A percentile compares a stretch with the other conserved stretches of the same genome.
phyloP scores from a whole-genome alignment of 2,888 invertebrate genomes.

The Parelbella ahira region DNA sequence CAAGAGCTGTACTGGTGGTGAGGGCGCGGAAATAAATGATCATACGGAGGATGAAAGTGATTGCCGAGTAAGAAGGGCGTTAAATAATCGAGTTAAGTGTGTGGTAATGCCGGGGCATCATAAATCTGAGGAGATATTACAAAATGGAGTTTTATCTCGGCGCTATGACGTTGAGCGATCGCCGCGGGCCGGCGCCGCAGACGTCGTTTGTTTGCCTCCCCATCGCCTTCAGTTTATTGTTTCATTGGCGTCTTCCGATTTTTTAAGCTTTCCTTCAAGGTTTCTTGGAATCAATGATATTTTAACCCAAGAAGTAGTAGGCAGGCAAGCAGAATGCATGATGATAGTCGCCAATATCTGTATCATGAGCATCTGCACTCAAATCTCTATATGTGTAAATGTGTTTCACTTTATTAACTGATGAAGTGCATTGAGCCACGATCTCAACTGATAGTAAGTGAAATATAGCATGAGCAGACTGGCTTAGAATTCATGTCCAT shows the following conservation, averaged over 20 bases:
- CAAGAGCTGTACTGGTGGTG: background rate
- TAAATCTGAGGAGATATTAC: constrained; percentile 57
- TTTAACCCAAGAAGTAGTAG: too few relatives aligned
- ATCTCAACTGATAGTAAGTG: too few relatives aligned
- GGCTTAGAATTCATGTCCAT: too few relatives aligned
- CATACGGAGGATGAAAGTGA: constrained; percentile 27
- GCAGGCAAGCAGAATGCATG: too few relatives aligned
- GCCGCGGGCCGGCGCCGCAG: constrained; percentile 28
- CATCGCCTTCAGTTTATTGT: constrained; percentile 12
- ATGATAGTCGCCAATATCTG: too few relatives aligned
- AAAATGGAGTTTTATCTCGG: constrained; percentile 57
- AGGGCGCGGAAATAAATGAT: constrained; percentile 29
- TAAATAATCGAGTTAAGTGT: constrained; percentile 49
- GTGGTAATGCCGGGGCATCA: constrained; percentile 41
- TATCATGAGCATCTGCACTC: too few relatives aligned
- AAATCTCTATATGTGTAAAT: too few relatives aligned
- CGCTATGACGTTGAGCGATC: constrained; percentile 60
- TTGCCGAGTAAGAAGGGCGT: constrained; percentile 34
- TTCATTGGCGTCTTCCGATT: constrained; percentile 14
- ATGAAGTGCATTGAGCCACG: too few relatives aligned
- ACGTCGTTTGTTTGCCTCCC: constrained; percentile 20
- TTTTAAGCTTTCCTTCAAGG: background rate
- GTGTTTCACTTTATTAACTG: too few relatives aligned
- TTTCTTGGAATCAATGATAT: too few relatives aligned
- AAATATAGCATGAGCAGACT: too few relatives aligned